phyloP scores from a whole-genome alignment of 2,888 invertebrate genomes.

The Rambutsinella grinnellia region DNA sequence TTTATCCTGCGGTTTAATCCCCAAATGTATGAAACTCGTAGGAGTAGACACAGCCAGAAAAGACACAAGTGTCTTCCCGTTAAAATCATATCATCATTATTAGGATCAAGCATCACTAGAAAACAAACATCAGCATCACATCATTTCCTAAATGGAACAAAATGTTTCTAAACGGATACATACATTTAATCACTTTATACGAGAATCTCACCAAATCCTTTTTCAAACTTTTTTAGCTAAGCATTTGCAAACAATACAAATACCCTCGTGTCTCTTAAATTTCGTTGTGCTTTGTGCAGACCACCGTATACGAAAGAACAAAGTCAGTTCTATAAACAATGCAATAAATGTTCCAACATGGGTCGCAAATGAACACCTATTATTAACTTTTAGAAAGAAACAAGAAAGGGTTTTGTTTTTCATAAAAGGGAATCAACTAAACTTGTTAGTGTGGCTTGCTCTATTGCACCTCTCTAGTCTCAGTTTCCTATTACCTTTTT shows the following conservation, averaged over 20 bases:
- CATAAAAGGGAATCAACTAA: background rate
- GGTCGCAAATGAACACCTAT: background rate
- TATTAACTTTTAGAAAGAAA: background rate
- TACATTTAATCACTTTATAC: no score
- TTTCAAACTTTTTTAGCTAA: no score
- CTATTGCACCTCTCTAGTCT: background rate
- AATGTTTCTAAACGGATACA: slow-evolving; percentile 1
- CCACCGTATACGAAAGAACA: no score
- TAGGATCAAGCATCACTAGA: background rate
- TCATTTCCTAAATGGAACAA: background rate
- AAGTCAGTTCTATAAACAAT: no score
- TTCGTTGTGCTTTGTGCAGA: no score
- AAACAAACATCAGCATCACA: background rate
- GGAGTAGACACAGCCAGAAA: background rate
- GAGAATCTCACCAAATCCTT: no score
- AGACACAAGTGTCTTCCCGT: background rate
- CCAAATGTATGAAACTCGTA: no score
- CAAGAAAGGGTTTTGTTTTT: background rate
- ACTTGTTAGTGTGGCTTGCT: background rate
- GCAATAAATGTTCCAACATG: no score
- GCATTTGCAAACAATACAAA: no score
- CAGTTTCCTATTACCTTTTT: background rate
- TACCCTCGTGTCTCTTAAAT: no score
- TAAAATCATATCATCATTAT: background rate
- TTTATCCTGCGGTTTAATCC: no score